Base-by-base conservation (phyloP, 2,113 vertebrate genomes). In the Camelus bactrianus region DNA sequence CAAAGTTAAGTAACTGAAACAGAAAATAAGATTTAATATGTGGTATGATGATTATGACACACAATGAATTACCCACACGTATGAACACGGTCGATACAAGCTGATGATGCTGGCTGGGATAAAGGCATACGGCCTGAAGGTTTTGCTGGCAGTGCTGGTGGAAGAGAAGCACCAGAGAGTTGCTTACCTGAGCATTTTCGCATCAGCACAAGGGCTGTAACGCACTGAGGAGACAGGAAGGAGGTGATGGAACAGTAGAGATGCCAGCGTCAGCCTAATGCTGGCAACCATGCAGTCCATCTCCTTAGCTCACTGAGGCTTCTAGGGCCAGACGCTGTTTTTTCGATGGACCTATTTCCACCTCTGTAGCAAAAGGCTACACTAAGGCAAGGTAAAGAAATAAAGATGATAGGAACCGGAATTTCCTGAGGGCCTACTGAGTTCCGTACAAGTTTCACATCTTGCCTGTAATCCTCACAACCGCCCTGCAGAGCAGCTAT, bases 401-500 rank as follows among this genome's bases (percentile, higher is more conserved):
- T 56, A 28, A 58, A 87, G 82, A 72, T 26, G 7, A 42, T 4
- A 52, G 11, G 1, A 50, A 3, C 8, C 6, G 13, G 30, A 2
- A 20, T 42, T 69, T 67, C n/a, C 60, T 48, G 6, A 15, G 46
- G 12, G 7, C 8, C 12, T 46, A 1, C 8, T 14, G 28, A 48
- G 17, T 13, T 8, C 24, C 62, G 32, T 9, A 5, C 11, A 38
- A 30, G 2, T 38, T 58, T 56, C 30, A 13, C 35, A 30, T 54
- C 32, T 79, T 64, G 8, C 28, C 48, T 86, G 2, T 7, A 26
- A 12, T 56, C 77, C 46, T 83, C 6, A 48, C 8, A 70, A 50
- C 0, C 54, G 11, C 0, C 4, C 4, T 19, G 8, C 2, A 76
- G n/a, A 14, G 13, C 26, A 22, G 16, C 30, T 85, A 3, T 13